Evolutionary conservation across 2,797 vertebrate genomes (phyloP), one percentile per base, ranked within the genome.

Genomic region (Halcyon leucocephala): DNA sequence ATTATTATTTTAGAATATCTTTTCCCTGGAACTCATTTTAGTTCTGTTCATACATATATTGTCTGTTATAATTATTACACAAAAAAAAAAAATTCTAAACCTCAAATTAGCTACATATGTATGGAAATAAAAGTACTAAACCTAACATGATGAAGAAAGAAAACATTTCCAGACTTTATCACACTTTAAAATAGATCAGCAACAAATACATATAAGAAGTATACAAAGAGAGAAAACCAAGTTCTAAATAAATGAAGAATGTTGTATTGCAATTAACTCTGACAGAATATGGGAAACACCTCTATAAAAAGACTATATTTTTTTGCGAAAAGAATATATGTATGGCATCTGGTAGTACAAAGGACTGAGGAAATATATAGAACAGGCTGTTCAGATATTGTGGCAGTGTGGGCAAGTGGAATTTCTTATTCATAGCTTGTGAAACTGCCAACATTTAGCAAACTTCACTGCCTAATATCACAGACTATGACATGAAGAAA

Each of bases 301-400:
- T 95, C 81, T 93, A 92, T 78, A 91, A 93, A 94, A 96, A 81
- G 44, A 88, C 69, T 31, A 19, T 1, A 2, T 46, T 82, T 80
- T 39, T 71, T 77, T 33, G 3, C 13, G 52, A 67, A 82, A 94
- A 87, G 92, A 91, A 93, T 86, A 2, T 92, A 73, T 88, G 72
- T 89, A 42, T 85, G 87, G 54, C 96, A 96, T 90, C 91, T 96
- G 91, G 91, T 85, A 89, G 52, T 54, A 96, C 89, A 96, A 96
- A 96, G 82, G 89, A 72, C 70, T 81, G 66, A 92, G 86, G 84
- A 88, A 95, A 95, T 90, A 90, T 83, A 88, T 91, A 97, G 91
- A 93, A 87, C 94, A 91, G 79, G 39, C 79, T 94, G 86, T 88
- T 95, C 85, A 88, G 88, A 94, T 95, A 72, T 65, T 83, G 69